Evolutionary conservation across 1,140 invertebrate genomes (phyloP), one percentile per base, ranked within the genome.

Genomic region (Drosophila nigrodunni): DNA sequence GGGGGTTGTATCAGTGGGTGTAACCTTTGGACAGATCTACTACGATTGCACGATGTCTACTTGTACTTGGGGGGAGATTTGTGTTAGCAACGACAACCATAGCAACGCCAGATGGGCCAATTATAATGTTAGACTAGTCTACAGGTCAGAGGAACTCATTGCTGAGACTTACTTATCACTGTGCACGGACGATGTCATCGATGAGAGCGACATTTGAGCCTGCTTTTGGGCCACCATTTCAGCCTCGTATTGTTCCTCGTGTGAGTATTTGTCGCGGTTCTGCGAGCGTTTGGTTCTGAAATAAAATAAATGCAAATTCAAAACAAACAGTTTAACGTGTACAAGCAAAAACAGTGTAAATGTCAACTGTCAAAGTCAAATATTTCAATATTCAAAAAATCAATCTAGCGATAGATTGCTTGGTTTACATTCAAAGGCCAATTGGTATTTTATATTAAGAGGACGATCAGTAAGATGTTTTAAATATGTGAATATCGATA

Each of bases 121-220:
- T 34, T 7, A 6, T 49, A 39, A 21, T 47, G 62, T 62, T 60
- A 68, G 49, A n/a, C 62, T 67, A 72, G 18, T 43, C 47, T 67
- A 68, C 49, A 9, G 39, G 9, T 59, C 9, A 30, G 37, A 3
- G 39, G 11, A 15, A 64, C 18, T 52, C 8, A n/a, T 34, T 74
- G n/a, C 34, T 55, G 10, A 2, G 3, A 83, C 92, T 91, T 58
- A 92, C 92, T 81, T 88, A 62, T 92, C 91, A 59, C 92, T 92
- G 37, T 80, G 82, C 65, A 92, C 65, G 62, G 92, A 92, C 39
- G 92, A 91, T 1, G 77, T 90, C 90, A 92, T 90, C n/a, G 91
- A 77, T 30, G 65, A 78, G 21, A 78, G 73, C 34, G 70, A 72
- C 74, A 86, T 81, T 47, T 60, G 50, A n/a, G 10, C 75, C 1